Conservation (phyloP, 2,888 invertebrate genomes). For the Patella ulyssiponensis region DNA sequence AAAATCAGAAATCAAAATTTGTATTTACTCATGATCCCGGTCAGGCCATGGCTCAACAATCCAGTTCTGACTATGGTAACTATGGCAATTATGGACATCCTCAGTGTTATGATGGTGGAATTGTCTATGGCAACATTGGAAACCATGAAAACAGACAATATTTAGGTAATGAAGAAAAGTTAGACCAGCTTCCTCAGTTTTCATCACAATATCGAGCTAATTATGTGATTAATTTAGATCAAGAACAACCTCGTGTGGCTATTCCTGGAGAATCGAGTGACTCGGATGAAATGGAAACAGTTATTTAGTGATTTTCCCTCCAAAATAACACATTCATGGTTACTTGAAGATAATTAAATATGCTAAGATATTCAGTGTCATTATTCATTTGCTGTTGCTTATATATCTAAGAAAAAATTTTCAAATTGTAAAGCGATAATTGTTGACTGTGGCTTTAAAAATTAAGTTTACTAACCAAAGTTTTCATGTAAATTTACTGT, state of each 20-base stretch:
- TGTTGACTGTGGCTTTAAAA: too few species aligned
- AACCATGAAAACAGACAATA: not conserved
- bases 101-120: not conserved
- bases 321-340: too few species aligned
- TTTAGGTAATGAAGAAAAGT: too few species aligned
- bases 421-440: too few species aligned
- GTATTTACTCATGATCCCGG: not conserved
- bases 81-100: not conserved
- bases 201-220: not conserved
- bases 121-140: not conserved
- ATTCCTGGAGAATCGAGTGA: slow-evolving; percentile 11
- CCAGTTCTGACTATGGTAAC: not conserved
- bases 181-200: not conserved
- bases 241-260: not conserved
- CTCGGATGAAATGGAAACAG: slow-evolving; percentile 24
- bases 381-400: too few species aligned
- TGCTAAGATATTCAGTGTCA: too few species aligned
- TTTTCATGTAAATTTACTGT: too few species aligned
- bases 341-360: too few species aligned
- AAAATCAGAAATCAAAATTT: not conserved
- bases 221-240: slow-evolving; percentile 4
- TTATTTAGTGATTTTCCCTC: slow-evolving; percentile 8
- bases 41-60: not conserved
- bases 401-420: too few species aligned
- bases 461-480: too few species aligned